Percentiles rank a stretch among this genome's conserved stretches.
Evolutionary conservation across 92 coral and sea anemone genomes (phyloP).

Genomic region (Pocillopora grandis): DNA sequence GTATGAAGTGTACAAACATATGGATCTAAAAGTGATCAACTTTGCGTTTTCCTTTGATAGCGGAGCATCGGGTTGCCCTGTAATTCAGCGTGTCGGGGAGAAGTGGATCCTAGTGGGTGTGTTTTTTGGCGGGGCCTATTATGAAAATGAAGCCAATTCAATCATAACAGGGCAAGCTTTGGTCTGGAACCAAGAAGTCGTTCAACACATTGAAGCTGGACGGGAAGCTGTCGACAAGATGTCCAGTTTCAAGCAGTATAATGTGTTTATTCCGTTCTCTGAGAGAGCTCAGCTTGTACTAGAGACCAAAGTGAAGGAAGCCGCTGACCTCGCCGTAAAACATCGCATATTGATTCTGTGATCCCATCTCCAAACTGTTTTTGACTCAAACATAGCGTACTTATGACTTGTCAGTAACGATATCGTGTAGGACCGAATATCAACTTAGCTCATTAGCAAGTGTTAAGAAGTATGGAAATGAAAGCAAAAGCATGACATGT

Average conservation of each 20-base stretch:
- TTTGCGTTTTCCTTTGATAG: constrained; percentile 61
- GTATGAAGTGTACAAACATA: constrained; percentile 61
- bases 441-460: too few species aligned
- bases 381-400: neutral
- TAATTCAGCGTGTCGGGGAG: constrained; percentile 51
- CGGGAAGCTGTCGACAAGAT: constrained; percentile 59
- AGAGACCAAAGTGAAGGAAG: constrained; percentile 57
- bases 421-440: too few species aligned
- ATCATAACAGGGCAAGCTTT: constrained; percentile 52
- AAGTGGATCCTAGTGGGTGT: constrained; percentile 69
- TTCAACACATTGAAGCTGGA: constrained; percentile 62
- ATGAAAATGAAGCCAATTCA: constrained; percentile 38
- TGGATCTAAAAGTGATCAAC: constrained; percentile 53
- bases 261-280: constrained; percentile 65
- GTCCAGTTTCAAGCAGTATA: constrained; percentile 59
- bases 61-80: constrained; percentile 81
- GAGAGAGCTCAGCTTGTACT: constrained; percentile 76
- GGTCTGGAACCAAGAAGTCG: constrained; percentile 63
- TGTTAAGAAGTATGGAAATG: too few species aligned
- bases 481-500: too few species aligned
- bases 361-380: neutral
- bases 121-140: constrained; percentile 69
- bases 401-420: too few species aligned
- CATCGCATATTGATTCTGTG: constrained; percentile 74
- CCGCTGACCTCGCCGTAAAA: constrained; percentile 76